Percentiles rank a stretch among this genome's conserved stretches.
Evolutionary conservation across 2,888 invertebrate species (phyloP).

Genomic region (Pediacus dermestoides): DNA sequence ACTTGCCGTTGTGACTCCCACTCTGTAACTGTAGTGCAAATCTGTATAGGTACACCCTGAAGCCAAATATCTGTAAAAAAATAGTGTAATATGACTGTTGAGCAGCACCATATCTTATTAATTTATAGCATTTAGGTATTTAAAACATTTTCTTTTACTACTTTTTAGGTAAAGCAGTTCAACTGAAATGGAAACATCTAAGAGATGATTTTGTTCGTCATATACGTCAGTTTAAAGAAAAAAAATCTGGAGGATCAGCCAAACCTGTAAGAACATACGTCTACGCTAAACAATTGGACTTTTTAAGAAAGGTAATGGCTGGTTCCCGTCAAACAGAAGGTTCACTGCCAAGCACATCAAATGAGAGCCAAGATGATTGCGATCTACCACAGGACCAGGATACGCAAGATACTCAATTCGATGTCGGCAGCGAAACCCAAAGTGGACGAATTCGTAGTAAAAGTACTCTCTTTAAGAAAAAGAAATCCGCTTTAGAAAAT

Average conservation of each 20-base stretch:
- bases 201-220: conserved; percentile 13
- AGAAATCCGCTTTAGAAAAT: conserved; percentile 17
- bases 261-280: conserved; percentile 14
- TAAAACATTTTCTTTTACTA: conserved; percentile 9
- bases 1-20: conserved; percentile 18
- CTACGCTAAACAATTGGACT: conserved; percentile 15
- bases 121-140: neutral
- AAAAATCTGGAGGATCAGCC: conserved; percentile 11
- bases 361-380: conserved; percentile 13
- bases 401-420: conserved; percentile 13
- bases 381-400: conserved; percentile 12
- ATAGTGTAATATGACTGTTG: too few relatives aligned
- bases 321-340: conserved; percentile 12
- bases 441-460: conserved; percentile 8
- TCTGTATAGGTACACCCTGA: conserved; percentile 14
- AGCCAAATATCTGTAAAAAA: conserved; percentile 18
- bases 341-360: conserved; percentile 7
- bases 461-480: conserved; percentile 16
- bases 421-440: conserved; percentile 12
- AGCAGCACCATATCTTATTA: too few relatives aligned
- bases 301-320: conserved; percentile 16
- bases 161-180: conserved; percentile 10
- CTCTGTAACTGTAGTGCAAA: conserved; percentile 16
- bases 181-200: conserved; percentile 9
- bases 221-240: too few relatives aligned